Conservation (phyloP, 2,888 invertebrate species). For the Synergus laeviventris region DNA sequence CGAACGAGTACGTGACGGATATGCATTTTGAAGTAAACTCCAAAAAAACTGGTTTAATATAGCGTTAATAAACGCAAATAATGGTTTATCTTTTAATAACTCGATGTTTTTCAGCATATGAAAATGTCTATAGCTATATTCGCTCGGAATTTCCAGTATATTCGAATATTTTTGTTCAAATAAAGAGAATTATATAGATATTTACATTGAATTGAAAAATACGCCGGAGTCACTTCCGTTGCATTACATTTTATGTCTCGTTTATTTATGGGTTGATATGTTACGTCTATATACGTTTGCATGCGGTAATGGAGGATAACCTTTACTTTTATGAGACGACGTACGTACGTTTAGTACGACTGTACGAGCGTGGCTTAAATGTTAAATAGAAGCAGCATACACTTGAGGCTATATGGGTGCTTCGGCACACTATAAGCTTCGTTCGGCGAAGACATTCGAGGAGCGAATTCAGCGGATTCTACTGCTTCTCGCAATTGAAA, state of each 20-base stretch:
- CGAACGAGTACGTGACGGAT: neutral
- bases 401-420: neutral
- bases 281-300: neutral
- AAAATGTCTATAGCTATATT: too few species aligned
- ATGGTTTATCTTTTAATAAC: too few species aligned
- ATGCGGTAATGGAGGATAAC: neutral
- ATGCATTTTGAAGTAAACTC: too few species aligned
- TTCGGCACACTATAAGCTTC: constrained; percentile 38
- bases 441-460: constrained; percentile 46
- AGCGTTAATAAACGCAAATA: too few species aligned
- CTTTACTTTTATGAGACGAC: neutral
- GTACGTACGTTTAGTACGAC: neutral
- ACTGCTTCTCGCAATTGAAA: constrained; percentile 48
- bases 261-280: neutral
- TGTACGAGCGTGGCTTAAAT: constrained; percentile 1
- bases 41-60: too few species aligned
- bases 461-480: constrained; percentile 24
- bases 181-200: neutral
- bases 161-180: neutral
- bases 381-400: constrained; percentile 6
- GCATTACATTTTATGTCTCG: neutral
- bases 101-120: neutral
- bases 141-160: too few species aligned
- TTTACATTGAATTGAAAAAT: neutral
- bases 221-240: neutral